phyloP scores from a whole-genome alignment of 2,797 vertebrate species.

The Coilia nasus region DNA sequence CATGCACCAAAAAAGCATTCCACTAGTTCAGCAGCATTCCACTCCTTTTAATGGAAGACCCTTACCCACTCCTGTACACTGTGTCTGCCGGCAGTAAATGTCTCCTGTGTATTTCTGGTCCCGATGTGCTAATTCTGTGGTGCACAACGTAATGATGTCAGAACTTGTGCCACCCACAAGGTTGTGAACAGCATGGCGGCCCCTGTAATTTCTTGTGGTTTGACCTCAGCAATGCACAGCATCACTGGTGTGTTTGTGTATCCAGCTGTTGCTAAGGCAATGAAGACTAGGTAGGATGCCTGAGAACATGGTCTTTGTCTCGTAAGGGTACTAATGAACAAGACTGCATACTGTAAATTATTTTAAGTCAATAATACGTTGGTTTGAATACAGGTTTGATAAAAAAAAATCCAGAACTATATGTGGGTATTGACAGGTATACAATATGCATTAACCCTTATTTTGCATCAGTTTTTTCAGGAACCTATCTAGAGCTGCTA shows the following conservation, averaged over 20 bases:
- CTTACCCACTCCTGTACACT: not conserved
- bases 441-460: not conserved
- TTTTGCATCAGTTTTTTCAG: not conserved
- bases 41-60: not conserved
- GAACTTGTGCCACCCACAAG: conserved; percentile 1
- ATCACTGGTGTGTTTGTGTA: not conserved
- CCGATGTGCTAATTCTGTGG: not conserved
- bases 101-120: not conserved
- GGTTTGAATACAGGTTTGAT: not conserved
- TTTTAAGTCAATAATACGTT: not conserved
- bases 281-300: not conserved
- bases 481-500: not conserved
- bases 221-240: not conserved
- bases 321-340: too few species aligned
- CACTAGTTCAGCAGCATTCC: not conserved
- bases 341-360: too few species aligned
- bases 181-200: conserved; percentile 12
- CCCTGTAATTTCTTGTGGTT: conserved; percentile 15
- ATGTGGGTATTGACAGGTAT: not conserved
- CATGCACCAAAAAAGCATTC: not conserved
- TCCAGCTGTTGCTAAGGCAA: conserved; percentile 6
- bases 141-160: conserved; percentile 10
- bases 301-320: not conserved
- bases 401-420: not conserved
- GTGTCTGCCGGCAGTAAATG: conserved; percentile 3